Base-by-base conservation (phyloP, 2,888 invertebrate species). In the Liodrosophila aerea region DNA sequence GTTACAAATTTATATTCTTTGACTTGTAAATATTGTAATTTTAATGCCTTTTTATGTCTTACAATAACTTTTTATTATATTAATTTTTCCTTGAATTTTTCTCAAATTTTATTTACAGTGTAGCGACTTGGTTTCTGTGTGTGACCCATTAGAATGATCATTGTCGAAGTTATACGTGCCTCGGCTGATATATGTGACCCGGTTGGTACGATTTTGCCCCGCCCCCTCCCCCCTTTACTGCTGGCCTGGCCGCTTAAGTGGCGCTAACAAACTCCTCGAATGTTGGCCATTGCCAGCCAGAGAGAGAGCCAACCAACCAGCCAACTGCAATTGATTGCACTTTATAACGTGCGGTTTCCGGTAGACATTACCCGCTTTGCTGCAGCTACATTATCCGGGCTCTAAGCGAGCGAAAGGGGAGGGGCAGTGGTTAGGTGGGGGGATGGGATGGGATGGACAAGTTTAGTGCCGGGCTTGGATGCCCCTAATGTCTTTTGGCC, bases 321-420 rank as follows among this genome's bases (percentile, higher is more conserved):
- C 27, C 47, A 84, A 85, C 70, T 85, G 84, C 84, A 85, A 85
- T 85, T 85, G 85, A 85, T 85, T 85, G 84, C 85, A 85, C 84
- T 85, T 84, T 84, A 85, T 82, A 85, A 85, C 80, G 85, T 84
- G 84, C 81, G 84, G 84, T 81, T 84, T 84, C 85, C 81, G 81
- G 75, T 76, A 83, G 83, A 83, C 82, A 85, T 85, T 84, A 81
- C 70, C 75, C 71, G 78, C 76, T 78, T 82, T 73, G 71, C 78
- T 66, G 67, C 63, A 70, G 66, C 66, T 70, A 67, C 73, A 73
- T 73, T 70, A 73, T 70, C 70, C 70, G 53, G 62, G 66, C 45
- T 40, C 65, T 22, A 5, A 22, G 22, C 22, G 3, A 22, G n/a
- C n/a, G n/a, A n/a, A 40, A 30, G 37, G 60, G 34, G 39, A 59